These are phyloP conservation scores for Brachionus rubens DNA, from an alignment of 1,140 invertebrate species.

Conservation along the genomic window DNA sequence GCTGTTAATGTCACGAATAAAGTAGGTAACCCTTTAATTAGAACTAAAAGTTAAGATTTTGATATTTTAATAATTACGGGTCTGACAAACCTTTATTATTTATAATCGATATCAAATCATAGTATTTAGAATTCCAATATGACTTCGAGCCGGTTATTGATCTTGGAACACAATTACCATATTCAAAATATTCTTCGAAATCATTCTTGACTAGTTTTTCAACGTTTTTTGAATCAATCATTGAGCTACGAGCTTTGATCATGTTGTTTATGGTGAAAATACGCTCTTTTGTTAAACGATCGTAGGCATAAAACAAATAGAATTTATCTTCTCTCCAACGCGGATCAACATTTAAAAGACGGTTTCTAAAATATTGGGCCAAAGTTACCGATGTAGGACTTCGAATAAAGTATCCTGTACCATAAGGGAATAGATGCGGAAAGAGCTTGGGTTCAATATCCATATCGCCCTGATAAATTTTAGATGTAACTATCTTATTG, in stretches of 20 bases:
- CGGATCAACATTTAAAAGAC: background rate
- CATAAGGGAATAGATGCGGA: background rate
- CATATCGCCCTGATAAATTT: background rate
- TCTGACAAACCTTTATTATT: no score
- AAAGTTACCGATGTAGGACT: background rate
- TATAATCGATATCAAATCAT: no score
- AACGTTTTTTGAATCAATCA: no score
- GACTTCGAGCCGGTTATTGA: no score
- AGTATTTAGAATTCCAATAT: no score
- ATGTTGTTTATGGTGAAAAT: background rate
- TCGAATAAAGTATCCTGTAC: background rate
- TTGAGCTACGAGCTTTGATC: background rate
- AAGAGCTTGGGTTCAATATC: background rate
- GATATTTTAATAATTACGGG: no score
- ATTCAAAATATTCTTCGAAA: no score
- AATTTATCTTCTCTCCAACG: conserved; percentile 1
- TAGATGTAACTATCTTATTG: background rate
- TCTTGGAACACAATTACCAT: no score
- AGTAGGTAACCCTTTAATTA: no score
- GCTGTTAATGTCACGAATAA: no score
- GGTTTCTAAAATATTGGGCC: background rate
- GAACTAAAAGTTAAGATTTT: no score
- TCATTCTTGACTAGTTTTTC: no score
- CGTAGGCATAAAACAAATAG: background rate
- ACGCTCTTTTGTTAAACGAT: background rate